A percentile compares a stretch with the other conserved stretches of the same genome.
phyloP scores from a whole-genome alignment of 35 echinoderm and acorn worm species.

The Patiria miniata region DNA sequence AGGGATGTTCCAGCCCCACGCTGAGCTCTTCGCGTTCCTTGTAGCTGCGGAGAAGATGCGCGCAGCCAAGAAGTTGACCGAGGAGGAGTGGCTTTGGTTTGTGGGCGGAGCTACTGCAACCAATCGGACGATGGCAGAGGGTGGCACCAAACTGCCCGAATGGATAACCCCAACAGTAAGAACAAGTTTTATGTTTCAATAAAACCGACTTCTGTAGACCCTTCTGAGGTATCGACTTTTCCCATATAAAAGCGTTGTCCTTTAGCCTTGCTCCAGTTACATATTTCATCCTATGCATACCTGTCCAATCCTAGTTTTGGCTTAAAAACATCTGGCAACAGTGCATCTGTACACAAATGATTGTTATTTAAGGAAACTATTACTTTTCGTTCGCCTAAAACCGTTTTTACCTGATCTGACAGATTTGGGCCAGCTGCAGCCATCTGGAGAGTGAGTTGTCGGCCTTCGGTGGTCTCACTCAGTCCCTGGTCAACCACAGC shows the following conservation, averaged over 20 bases:
- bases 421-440: conserved; percentile 68
- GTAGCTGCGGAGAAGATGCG: conserved; percentile 85
- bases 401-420: background rate
- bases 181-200: no score
- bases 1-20: conserved; percentile 64
- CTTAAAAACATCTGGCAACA: no score
- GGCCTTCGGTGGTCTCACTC: conserved; percentile 62
- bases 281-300: no score
- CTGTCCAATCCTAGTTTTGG: no score
- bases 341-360: no score
- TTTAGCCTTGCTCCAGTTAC: no score
- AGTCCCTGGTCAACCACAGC: conserved; percentile 62
- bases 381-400: no score
- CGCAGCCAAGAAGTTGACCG: conserved; percentile 41
- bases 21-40: conserved; percentile 79
- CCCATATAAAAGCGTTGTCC: no score
- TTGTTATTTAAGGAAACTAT: no score
- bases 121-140: background rate
- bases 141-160: conserved; percentile 24
- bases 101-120: conserved; percentile 42
- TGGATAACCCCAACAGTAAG: conserved; percentile 85
- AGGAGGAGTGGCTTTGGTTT: conserved; percentile 78
- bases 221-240: background rate
- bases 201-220: no score
- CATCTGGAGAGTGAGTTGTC: conserved; percentile 44